phyloP scores from a whole-genome alignment of 64 coral and sea anemone genomes.

The Catalaphyllia jardinei region DNA sequence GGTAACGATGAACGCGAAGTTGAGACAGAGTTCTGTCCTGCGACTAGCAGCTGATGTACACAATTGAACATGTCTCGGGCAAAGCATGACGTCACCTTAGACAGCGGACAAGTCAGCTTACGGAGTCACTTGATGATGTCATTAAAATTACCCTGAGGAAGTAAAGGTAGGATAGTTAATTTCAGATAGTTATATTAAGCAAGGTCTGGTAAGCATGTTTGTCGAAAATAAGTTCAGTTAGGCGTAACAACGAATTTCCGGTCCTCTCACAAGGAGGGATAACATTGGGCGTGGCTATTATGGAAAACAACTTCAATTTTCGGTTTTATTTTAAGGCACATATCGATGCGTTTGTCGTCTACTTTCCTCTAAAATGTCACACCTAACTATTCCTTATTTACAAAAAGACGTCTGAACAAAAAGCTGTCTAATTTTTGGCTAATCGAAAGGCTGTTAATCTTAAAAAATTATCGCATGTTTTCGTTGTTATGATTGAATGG shows the following conservation, averaged over 20 bases:
- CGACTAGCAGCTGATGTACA: neutral
- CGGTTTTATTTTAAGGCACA: neutral
- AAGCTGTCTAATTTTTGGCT: neutral
- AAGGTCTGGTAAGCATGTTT: neutral
- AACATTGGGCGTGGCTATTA: too few species aligned
- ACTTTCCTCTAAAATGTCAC: neutral
- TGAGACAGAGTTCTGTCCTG: neutral
- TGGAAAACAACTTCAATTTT: neutral
- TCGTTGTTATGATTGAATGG: neutral
- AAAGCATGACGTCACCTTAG: neutral
- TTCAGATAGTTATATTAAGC: neutral
- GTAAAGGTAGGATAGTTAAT: neutral
- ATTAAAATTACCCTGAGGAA: neutral
- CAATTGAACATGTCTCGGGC: neutral
- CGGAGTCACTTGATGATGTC: constrained; percentile 10
- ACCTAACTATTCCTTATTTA: neutral
- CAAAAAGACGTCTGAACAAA: too few species aligned
- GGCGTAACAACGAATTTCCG: constrained; percentile 30
- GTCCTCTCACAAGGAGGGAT: neutral
- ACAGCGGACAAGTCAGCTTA: neutral
- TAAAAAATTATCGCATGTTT: neutral
- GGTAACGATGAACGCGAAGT: neutral
- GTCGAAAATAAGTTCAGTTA: neutral
- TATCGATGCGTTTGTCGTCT: neutral
- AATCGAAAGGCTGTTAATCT: neutral